phyloP scores from a whole-genome alignment of 2,113 vertebrate genomes.

The Meles meles region DNA sequence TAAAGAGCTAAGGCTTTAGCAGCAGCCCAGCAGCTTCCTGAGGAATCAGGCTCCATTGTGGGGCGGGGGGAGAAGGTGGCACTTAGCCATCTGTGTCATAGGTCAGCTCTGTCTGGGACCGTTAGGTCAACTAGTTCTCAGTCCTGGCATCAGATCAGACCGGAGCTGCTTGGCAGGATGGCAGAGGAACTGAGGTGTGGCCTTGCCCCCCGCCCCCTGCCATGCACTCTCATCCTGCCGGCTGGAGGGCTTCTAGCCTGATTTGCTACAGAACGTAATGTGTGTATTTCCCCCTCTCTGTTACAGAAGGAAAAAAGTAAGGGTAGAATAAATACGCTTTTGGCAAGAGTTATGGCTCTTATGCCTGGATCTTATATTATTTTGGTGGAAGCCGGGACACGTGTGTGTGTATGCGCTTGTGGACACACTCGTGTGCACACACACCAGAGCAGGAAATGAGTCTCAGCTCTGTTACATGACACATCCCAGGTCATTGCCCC shows the following conservation, averaged over 20 bases:
- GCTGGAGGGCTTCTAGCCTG: constrained; percentile 18
- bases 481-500: neutral
- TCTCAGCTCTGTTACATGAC: neutral
- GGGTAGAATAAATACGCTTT: neutral
- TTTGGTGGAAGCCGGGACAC: neutral
- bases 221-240: neutral
- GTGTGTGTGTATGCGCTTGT: neutral
- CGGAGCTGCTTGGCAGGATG: neutral
- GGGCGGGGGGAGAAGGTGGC: neutral
- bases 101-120: neutral
- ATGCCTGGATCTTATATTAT: constrained; percentile 3
- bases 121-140: neutral
- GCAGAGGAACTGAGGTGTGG: neutral
- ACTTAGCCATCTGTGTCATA: neutral
- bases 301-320: neutral
- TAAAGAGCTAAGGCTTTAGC: neutral
- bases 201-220: neutral
- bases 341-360: neutral
- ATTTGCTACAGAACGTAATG: constrained; percentile 7
- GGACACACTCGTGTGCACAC: neutral
- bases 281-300: neutral
- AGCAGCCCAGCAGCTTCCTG: neutral
- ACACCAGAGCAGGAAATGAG: neutral
- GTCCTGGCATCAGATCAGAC: constrained; percentile 11
- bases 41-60: neutral